Conservation (phyloP, 2,888 invertebrate genomes). For the Lordiphosa andalusiaca region DNA sequence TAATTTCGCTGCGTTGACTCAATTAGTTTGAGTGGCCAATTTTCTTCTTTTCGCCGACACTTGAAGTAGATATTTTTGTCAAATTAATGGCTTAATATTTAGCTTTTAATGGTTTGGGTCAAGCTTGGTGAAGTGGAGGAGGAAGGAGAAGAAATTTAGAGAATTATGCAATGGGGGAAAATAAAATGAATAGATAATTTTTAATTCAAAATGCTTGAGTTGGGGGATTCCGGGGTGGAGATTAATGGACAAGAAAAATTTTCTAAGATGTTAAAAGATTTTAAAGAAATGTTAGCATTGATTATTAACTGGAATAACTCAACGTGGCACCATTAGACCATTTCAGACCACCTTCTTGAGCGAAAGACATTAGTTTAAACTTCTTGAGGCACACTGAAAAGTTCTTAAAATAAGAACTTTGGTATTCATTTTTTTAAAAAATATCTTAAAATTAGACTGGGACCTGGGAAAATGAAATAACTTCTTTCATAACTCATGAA, state of each 20-base stretch:
- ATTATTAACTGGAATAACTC: too few relatives aligned
- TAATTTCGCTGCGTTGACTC: conserved; percentile 39
- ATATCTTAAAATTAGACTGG: too few relatives aligned
- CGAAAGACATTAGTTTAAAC: too few relatives aligned
- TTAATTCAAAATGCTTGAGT: conserved; percentile 9
- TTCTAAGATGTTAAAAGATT: not conserved
- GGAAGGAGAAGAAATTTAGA: conserved; percentile 12
- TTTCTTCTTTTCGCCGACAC: conserved; percentile 40
- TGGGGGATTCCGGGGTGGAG: not conserved
- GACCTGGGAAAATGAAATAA: too few relatives aligned
- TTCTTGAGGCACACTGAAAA: too few relatives aligned
- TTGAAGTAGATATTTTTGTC: conserved; percentile 41
- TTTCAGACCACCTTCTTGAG: too few relatives aligned
- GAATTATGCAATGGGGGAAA: conserved; percentile 41
- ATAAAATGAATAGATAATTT: conserved; percentile 16
- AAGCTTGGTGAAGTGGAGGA: conserved; percentile 19
- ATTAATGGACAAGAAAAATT: not conserved
- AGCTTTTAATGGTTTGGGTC: conserved; percentile 33
- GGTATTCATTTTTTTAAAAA: too few relatives aligned
- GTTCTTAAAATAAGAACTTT: too few relatives aligned
- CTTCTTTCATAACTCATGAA: too few relatives aligned
- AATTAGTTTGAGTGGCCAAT: conserved; percentile 61
- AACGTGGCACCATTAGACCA: too few relatives aligned
- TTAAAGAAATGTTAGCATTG: too few relatives aligned
- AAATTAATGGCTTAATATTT: conserved; percentile 51